Evolutionary conservation across 2,888 invertebrate genomes (phyloP).

Genomic region (Drosophila setosimentum): DNA sequence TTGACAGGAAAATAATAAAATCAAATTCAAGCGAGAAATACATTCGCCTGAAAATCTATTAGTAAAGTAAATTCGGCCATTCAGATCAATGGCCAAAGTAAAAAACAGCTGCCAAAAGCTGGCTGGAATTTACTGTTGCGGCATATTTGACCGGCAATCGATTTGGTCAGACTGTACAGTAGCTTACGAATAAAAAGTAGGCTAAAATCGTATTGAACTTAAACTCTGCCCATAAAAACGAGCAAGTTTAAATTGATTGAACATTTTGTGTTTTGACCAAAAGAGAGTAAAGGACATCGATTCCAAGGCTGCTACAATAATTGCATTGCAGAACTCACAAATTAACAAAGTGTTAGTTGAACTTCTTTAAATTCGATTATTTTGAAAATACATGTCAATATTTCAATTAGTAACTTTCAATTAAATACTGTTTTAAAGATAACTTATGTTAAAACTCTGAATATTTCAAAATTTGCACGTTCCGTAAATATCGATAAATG

Average conservation of each 20-base stretch:
- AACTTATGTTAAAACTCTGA: no score
- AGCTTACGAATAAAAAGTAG: constrained; percentile 36
- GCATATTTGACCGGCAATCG: constrained; percentile 39
- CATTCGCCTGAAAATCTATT: not conserved
- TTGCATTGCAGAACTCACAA: constrained; percentile 3
- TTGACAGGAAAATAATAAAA: not conserved
- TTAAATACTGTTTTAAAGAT: no score
- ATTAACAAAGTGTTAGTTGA: not conserved
- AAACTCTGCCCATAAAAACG: constrained; percentile 19
- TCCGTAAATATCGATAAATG: not conserved
- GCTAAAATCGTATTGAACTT: constrained; percentile 23
- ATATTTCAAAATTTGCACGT: not conserved
- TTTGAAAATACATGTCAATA: not conserved
- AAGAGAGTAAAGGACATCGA: not conserved
- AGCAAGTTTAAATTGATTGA: constrained; percentile 30
- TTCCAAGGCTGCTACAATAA: not conserved
- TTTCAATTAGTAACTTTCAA: not conserved
- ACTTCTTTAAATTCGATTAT: not conserved
- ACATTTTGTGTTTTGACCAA: constrained; percentile 2
- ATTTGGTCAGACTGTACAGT: constrained; percentile 11
- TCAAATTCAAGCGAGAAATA: not conserved
- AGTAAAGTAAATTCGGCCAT: constrained; percentile 9
- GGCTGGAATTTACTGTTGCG: constrained; percentile 14
- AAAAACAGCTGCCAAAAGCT: constrained; percentile 46
- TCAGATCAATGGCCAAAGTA: constrained; percentile 13